Base-by-base conservation (phyloP, 2,888 invertebrate species). In the Aplocera efformata region DNA sequence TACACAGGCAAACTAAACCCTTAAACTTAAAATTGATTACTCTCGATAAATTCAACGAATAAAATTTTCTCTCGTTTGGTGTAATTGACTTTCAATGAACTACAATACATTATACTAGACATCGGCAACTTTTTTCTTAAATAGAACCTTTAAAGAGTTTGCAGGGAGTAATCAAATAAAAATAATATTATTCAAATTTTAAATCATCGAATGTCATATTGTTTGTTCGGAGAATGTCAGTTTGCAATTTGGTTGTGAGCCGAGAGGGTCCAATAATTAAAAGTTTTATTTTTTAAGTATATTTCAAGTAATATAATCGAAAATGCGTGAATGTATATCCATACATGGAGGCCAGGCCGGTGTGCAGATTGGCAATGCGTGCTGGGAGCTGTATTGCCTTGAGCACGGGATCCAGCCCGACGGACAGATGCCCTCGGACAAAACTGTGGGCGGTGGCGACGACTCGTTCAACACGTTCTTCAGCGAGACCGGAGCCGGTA, bases 381-480 rank as follows among this genome's bases (percentile, higher is more conserved):
- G 95, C 70, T 95, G 95, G 95, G 95, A 95, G 73, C 79, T 95
- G 48, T 95, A 95, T 76, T 95, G 94, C 67, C 81, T 95, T 53
- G 94, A 95, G 69, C 94, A 94, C 82, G 93, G 93, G 17, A 95
- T 95, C 63, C 94, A 94, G 74, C 94, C 95, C 22, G 94, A 95
- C 68, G 95, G 95, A 7, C 93, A 93, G 76, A 94, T 95, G 94
- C 96, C 96, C 27, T 94, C 94, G 7, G 96, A 96, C 73, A 92
- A 92, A 66, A 92, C 92, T 11, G 88, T 92, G 27, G 96, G 96
- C 40, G 95, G 95, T 42, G 95, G 96, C 38, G 98, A 98, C 76
- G 97, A 97, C 84, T 96, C 96, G 42, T 98, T 96, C 90, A 97
- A 97, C 82, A 98, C 95, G 41, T 96, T 96, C 90, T 96, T 96